A percentile compares a stretch with the other conserved stretches of the same genome.
phyloP scores from a whole-genome alignment of 2,888 invertebrate genomes.

The Gordius sp. region DNA sequence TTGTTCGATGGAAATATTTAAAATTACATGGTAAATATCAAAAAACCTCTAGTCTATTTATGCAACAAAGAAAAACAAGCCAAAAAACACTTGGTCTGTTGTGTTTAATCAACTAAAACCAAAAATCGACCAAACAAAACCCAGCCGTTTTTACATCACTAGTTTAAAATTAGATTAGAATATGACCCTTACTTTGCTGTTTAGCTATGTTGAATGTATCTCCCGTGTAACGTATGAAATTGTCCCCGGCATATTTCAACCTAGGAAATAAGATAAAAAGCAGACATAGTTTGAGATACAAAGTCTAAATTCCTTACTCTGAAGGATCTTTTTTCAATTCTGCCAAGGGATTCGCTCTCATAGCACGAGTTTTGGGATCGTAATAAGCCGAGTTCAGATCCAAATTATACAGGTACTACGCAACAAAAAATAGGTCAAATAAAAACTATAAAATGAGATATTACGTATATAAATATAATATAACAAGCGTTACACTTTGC shows the following conservation, averaged over 20 bases:
- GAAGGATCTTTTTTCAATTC: conserved; percentile 27
- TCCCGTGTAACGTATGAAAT: conserved; percentile 72
- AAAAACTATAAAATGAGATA: conserved; percentile 7
- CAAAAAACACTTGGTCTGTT: no score
- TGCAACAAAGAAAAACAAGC: no score
- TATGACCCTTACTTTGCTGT: conserved; percentile 46
- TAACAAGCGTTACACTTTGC: not conserved
- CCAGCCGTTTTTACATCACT: no score
- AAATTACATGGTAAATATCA: no score
- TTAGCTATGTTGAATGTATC: conserved; percentile 67
- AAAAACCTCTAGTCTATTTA: no score
- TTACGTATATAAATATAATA: not conserved
- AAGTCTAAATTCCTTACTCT: conserved; percentile 20
- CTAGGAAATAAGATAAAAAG: conserved; percentile 26
- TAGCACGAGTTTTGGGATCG: conserved; percentile 90
- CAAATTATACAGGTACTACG: conserved; percentile 60
- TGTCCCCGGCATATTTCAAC: conserved; percentile 67
- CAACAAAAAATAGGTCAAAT: conserved; percentile 22
- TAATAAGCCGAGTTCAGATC: conserved; percentile 93
- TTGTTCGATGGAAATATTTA: no score
- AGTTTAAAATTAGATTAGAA: no score
- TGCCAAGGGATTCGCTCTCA: conserved; percentile 78
- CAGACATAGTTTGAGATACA: not conserved
- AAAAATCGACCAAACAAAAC: no score
- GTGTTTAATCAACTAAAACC: no score